A percentile compares a stretch with the other conserved stretches of the same genome.
Conservation (phyloP, 2,888 invertebrate species). For the Epistrophella euchroma region DNA sequence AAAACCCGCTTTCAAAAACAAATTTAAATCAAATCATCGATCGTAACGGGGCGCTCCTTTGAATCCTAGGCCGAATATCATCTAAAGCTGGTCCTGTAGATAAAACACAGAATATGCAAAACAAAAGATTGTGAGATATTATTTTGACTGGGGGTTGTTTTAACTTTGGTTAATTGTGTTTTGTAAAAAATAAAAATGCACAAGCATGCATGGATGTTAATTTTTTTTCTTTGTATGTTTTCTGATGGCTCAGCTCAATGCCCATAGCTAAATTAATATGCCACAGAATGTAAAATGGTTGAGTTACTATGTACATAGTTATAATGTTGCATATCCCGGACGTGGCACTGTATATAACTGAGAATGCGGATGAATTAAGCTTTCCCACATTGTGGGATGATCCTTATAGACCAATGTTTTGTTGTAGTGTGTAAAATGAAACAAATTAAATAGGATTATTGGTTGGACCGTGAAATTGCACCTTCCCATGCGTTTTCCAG, state of each 20-base stretch:
- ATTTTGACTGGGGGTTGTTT: slow-evolving; percentile 42
- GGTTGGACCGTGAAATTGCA: slow-evolving; percentile 69
- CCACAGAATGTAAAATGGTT: slow-evolving; percentile 64
- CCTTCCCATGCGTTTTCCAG: slow-evolving; percentile 38
- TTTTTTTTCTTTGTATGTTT: slow-evolving; percentile 37
- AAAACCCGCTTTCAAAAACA: too few relatives aligned
- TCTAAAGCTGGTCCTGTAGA: neutral
- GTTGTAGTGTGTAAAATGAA: slow-evolving; percentile 32
- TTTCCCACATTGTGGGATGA: slow-evolving; percentile 1
- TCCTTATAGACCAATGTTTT: slow-evolving; percentile 23
- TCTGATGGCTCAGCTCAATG: slow-evolving; percentile 62
- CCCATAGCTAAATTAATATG: slow-evolving; percentile 70
- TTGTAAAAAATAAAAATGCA: slow-evolving; percentile 71
- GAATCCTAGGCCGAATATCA: neutral
- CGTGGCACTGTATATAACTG: slow-evolving; percentile 9
- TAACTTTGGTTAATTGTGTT: slow-evolving; percentile 54
- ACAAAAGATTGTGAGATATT: slow-evolving; percentile 56
- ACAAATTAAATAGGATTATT: slow-evolving; percentile 55
- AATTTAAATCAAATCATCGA: too few relatives aligned
- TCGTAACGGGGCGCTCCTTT: too few relatives aligned
- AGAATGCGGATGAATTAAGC: slow-evolving; percentile 46
- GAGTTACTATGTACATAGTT: neutral
- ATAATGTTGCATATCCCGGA: neutral
- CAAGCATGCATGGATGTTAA: slow-evolving; percentile 65
- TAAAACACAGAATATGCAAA: slow-evolving; percentile 34